Conservation (phyloP, 2,888 invertebrate species). For the Tipula vernalis region DNA sequence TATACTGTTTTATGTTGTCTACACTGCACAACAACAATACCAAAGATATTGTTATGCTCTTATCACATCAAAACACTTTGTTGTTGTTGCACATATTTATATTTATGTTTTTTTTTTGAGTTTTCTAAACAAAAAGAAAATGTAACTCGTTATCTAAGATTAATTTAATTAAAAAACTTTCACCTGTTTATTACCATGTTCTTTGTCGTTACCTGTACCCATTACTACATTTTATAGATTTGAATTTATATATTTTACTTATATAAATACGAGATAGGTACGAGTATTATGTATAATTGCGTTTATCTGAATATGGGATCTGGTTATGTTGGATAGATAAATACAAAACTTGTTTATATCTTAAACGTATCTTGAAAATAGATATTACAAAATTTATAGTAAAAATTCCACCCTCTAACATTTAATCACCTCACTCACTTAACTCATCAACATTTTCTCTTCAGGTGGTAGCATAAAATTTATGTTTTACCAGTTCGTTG, state of each 20-base stretch:
- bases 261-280: not conserved
- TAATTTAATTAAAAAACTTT: not conserved
- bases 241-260: not conserved
- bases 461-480: not conserved
- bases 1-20: too few relatives aligned
- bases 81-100: too few relatives aligned
- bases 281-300: not conserved
- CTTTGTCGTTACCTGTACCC: not conserved
- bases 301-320: not conserved
- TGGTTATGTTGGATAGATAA: not conserved
- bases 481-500: not conserved
- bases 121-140: not conserved
- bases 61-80: too few relatives aligned
- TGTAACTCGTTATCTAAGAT: not conserved
- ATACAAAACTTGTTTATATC: not conserved
- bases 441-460: not conserved
- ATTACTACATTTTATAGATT: not conserved
- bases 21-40: too few relatives aligned
- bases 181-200: not conserved
- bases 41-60: too few relatives aligned
- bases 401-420: not conserved
- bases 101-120: too few relatives aligned
- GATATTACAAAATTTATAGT: not conserved
- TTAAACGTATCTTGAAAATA: not conserved
- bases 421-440: not conserved